Conservation (phyloP, 2,113 vertebrate species). For the Peromyscus leucopus region DNA sequence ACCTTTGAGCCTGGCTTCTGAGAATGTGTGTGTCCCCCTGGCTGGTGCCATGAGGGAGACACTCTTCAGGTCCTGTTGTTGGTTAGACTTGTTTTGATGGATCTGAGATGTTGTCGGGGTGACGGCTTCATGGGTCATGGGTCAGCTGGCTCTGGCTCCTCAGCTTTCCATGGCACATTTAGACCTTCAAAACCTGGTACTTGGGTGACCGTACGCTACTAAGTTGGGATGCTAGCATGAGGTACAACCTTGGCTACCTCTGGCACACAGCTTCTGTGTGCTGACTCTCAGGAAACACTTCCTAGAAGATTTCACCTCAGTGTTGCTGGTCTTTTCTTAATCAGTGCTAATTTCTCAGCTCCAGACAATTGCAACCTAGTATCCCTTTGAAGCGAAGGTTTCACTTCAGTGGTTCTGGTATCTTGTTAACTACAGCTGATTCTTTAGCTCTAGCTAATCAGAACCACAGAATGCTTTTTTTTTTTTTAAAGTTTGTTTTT, state of each 20-base stretch:
- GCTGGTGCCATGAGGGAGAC: neutral
- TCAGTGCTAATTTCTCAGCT: neutral
- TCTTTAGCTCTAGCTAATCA: neutral
- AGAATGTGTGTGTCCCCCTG: neutral
- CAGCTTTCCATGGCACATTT: neutral
- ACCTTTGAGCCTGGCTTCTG: neutral
- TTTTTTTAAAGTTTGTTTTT: no score
- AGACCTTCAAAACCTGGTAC: neutral
- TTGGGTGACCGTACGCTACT: neutral
- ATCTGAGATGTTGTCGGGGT: neutral
- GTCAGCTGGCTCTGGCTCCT: no score
- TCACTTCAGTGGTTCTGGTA: neutral
- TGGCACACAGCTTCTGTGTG: neutral
- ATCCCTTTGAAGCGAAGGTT: neutral
- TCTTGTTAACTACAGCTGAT: neutral
- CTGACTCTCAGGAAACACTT: neutral
- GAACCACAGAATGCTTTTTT: neutral
- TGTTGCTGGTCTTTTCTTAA: neutral
- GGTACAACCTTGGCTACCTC: neutral
- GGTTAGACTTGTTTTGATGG: neutral
- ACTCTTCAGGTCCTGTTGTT: neutral
- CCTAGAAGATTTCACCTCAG: neutral
- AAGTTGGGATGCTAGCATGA: neutral
- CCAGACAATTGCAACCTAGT: neutral
- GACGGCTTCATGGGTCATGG: neutral